Evolutionary conservation across 2,888 invertebrate genomes (phyloP).

Genomic region (Pachycephus smyrnensis): DNA sequence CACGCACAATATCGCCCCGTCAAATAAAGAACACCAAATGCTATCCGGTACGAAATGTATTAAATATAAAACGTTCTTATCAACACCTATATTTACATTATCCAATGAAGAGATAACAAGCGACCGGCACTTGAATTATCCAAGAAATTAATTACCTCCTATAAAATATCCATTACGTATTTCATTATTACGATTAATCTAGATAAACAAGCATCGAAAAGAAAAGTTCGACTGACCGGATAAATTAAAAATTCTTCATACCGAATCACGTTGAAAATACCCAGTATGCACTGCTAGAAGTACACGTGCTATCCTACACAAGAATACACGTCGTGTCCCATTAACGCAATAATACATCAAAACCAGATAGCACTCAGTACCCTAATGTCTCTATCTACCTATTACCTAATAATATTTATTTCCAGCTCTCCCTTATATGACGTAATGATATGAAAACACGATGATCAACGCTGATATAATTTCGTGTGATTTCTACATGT

Average conservation of each 20-base stretch:
- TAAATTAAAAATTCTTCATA: neutral
- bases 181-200: neutral
- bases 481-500: neutral
- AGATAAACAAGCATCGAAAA: neutral
- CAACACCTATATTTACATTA: neutral
- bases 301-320: neutral
- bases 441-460: conserved; percentile 58
- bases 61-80: neutral
- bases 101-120: neutral
- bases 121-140: neutral
- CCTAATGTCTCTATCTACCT: conserved; percentile 23
- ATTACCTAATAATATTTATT: conserved; percentile 38
- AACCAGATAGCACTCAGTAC: neutral
- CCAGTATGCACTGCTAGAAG: neutral
- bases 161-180: neutral
- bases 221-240: neutral
- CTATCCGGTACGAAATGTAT: neutral
- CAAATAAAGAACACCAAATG: neutral
- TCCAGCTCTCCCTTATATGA: conserved; percentile 33
- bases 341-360: neutral
- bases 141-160: neutral
- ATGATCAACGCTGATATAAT: conserved; percentile 44
- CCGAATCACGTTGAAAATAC: neutral
- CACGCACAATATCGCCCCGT: neutral
- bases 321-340: neutral